A percentile compares a stretch with the other conserved stretches of the same genome.
Evolutionary conservation across 2,113 vertebrate genomes (phyloP).

Genomic region (Hippolais icterina): DNA sequence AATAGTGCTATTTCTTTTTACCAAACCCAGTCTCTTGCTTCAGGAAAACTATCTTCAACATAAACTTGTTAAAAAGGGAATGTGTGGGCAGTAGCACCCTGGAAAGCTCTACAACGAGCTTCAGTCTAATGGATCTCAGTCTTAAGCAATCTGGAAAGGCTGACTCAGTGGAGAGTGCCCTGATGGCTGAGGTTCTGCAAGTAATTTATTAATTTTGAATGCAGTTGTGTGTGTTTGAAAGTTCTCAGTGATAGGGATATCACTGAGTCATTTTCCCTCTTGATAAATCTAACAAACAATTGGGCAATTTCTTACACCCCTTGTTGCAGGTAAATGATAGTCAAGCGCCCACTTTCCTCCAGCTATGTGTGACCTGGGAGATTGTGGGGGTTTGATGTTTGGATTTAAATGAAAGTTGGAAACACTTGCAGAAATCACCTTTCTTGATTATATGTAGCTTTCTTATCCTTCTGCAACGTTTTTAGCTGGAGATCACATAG

Average conservation of each 20-base stretch:
- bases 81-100: background rate
- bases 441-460: background rate
- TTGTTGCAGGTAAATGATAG: background rate
- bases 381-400: background rate
- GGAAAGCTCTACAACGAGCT: background rate
- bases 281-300: background rate
- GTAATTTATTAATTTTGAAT: background rate
- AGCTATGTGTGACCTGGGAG: background rate
- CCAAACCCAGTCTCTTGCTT: background rate
- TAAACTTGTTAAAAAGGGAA: background rate
- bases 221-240: background rate
- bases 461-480: background rate
- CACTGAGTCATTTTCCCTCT: background rate
- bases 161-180: background rate
- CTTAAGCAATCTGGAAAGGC: background rate
- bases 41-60: background rate
- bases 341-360: background rate
- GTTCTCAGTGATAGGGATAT: background rate
- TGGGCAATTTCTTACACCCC: background rate
- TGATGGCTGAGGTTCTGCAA: background rate
- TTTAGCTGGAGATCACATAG: background rate
- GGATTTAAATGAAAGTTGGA: background rate
- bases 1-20: background rate
- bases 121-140: background rate
- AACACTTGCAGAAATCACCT: background rate